These are phyloP conservation scores for Tubiluchus corallicola DNA, from an alignment of 2,888 invertebrate genomes.

Conservation along the genomic window DNA sequence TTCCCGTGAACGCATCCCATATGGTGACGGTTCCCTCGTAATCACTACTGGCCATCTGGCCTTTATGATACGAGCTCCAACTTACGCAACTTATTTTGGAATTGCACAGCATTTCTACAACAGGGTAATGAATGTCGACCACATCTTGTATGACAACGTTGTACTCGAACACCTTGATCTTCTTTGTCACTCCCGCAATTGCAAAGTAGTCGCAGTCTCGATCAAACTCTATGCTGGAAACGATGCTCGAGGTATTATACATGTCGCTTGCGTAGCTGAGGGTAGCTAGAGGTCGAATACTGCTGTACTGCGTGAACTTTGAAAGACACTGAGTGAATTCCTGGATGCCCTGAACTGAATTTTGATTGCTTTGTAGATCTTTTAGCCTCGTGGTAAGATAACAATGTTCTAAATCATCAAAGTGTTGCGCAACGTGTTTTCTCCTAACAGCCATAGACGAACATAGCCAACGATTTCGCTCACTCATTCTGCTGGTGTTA, in stretches of 20 bases:
- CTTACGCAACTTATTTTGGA: slow-evolving; percentile 82
- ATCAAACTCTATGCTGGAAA: slow-evolving; percentile 72
- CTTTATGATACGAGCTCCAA: slow-evolving; percentile 80
- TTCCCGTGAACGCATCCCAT: slow-evolving; percentile 67
- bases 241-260: slow-evolving; percentile 44
- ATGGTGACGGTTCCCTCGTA: slow-evolving; percentile 83
- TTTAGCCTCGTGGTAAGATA: slow-evolving; percentile 50
- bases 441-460: slow-evolving; percentile 45
- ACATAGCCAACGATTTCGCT: slow-evolving; percentile 19
- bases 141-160: slow-evolving; percentile 60
- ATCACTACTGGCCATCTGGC: slow-evolving; percentile 70
- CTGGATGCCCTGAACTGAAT: slow-evolving; percentile 22
- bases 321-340: slow-evolving; percentile 64
- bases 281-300: slow-evolving; percentile 59
- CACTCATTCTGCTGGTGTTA: slow-evolving; percentile 10
- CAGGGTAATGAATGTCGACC: slow-evolving; percentile 78
- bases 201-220: slow-evolving; percentile 88
- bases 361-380: slow-evolving; percentile 10
- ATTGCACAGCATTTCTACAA: slow-evolving; percentile 64
- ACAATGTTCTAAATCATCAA: slow-evolving; percentile 69
- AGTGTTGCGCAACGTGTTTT: slow-evolving; percentile 59
- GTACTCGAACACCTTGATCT: slow-evolving; percentile 76
- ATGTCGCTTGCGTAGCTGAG: slow-evolving; percentile 75
- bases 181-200: slow-evolving; percentile 81
- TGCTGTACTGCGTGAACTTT: slow-evolving; percentile 60